Evolutionary conservation across 1,140 invertebrate genomes (phyloP), one percentile per base, ranked within the genome.

Genomic region (Probaryconus sp.): DNA sequence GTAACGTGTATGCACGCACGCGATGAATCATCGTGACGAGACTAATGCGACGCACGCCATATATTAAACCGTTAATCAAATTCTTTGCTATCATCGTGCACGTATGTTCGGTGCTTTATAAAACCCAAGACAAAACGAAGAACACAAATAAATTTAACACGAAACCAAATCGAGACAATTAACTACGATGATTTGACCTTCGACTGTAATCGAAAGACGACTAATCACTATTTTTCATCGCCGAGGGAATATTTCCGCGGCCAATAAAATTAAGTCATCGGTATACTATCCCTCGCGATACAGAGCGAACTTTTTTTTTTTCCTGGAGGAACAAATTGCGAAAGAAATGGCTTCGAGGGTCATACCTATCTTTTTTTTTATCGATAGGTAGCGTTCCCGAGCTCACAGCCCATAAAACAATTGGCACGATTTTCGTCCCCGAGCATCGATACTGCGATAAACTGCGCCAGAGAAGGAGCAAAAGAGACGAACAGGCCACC

Each of bases 341-440:
- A 55, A 48, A 69, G 69, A 76, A 70, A 76, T 65, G 47, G 65
- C 61, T 67, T 45, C 55, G 60, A 58, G 67, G 73, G 61, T 58
- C 63, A 64, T 56, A 64, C 28, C 56, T 51, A 17, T 60, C n/a
- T n/a, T n/a, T n/a, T n/a, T n/a, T n/a, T 69, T 75, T 58, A 71
- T 67, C 67, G 76, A 78, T 73, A 70, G 71, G 68, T 43, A 61
- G 58, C 61, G 56, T 68, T 64, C 55, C 18, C 21, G 63, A 31
- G 60, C 72, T 76, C 48, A 75, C 73, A 78, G 67, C 33, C 72
- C 68, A 78, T 78, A 78, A 78, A 78, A 78, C 76, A 78, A 76
- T 78, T 73, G 76, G 76, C 68, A 61, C 63, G 60, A 67, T 71
- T 72, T 72, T 26, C 67, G 64, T 70, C 42, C 70, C 55, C 45